Evolutionary conservation across 2,888 invertebrate species (phyloP).

Genomic region (Machimus atricapillus): DNA sequence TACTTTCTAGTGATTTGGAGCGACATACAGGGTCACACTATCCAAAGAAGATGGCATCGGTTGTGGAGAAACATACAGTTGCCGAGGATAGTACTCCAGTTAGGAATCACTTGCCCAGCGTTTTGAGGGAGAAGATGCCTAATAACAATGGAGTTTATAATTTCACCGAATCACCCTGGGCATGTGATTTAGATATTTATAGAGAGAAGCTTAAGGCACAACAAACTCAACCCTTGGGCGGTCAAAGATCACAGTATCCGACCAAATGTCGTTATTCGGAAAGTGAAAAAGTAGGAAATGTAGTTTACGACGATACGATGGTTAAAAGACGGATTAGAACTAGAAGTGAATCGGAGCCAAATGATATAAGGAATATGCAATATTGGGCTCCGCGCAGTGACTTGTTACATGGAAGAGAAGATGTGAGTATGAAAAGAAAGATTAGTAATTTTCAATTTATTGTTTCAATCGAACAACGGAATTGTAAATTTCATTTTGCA

Average conservation of each 20-base stretch:
- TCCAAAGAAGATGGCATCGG: constrained; percentile 11
- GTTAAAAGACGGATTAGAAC: constrained; percentile 1
- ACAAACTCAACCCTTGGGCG: neutral
- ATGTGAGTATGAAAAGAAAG: neutral
- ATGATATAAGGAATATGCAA: constrained; percentile 29
- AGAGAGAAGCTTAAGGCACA: neutral
- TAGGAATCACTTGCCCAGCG: neutral
- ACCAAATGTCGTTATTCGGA: constrained; percentile 9
- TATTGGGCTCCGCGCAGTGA: neutral
- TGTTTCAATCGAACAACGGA: neutral
- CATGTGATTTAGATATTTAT: constrained; percentile 2
- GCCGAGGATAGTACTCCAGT: neutral
- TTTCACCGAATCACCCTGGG: constrained; percentile 13
- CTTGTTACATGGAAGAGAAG: neutral
- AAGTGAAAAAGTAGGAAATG: constrained; percentile 19
- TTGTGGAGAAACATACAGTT: constrained; percentile 1
- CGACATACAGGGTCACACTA: neutral
- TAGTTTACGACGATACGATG: neutral
- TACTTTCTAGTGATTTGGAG: neutral
- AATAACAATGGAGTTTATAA: neutral
- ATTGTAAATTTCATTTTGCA: neutral
- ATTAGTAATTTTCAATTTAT: neutral
- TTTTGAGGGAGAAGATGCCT: constrained; percentile 23
- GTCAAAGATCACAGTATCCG: neutral
- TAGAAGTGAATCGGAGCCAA: constrained; percentile 41